Conservation (phyloP, 1,140 invertebrate genomes). For the Xylocopa sonorina region DNA sequence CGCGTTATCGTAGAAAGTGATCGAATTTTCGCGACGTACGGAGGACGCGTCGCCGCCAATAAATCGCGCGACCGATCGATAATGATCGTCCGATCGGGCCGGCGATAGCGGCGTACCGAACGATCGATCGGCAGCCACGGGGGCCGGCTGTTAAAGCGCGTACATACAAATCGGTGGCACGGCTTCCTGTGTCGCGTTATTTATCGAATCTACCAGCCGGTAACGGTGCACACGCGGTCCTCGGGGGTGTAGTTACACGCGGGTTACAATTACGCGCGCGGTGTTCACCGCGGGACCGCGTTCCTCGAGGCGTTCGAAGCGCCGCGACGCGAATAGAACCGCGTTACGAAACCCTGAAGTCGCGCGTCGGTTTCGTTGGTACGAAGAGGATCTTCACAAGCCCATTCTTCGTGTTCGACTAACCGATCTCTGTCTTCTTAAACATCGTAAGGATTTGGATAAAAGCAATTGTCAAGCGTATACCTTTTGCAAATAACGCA, state of each 20-base stretch:
- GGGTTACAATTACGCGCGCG: no score
- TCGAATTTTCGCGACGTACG: constrained; percentile 19
- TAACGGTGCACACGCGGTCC: constrained; percentile 67
- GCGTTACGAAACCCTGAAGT: constrained; percentile 16
- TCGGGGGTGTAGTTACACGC: constrained; percentile 63
- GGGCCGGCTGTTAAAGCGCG: constrained; percentile 16
- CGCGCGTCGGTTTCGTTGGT: background rate
- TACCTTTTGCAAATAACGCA: no score
- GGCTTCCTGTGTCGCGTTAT: constrained; percentile 65
- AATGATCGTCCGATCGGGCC: constrained; percentile 15
- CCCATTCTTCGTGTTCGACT: no score
- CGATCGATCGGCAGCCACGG: constrained; percentile 33
- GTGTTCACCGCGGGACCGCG: constrained; percentile 30
- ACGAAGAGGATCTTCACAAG: no score
- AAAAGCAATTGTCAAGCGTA: no score
- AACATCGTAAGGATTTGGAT: no score
- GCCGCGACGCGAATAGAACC: constrained; percentile 37
- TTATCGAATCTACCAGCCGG: constrained; percentile 63
- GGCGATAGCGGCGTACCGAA: constrained; percentile 12
- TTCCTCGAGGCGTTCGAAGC: constrained; percentile 35
- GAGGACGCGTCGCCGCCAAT: constrained; percentile 18
- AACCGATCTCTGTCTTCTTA: no score
- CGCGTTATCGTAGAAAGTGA: constrained; percentile 17
- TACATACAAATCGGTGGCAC: constrained; percentile 62
- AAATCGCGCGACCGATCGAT: constrained; percentile 32